These are phyloP conservation scores for Cyprinodon tularosa DNA, from an alignment of 2,113 vertebrate species.

Conservation along the genomic window DNA sequence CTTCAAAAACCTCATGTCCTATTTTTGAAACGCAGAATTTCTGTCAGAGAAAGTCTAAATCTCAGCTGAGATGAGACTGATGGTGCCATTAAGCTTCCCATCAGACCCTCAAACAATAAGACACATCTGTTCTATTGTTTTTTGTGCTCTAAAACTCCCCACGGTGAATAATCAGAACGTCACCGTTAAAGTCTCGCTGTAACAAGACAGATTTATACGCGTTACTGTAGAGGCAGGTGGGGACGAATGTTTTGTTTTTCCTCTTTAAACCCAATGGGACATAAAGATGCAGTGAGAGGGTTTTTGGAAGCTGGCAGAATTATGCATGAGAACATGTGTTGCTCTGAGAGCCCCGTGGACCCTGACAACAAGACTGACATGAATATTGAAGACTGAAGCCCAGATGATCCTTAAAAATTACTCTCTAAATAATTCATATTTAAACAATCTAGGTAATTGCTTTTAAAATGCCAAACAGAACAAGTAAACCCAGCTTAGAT, in stretches of 20 bases:
- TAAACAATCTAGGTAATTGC: neutral
- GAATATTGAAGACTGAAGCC: conserved; percentile 16
- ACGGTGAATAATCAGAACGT: neutral
- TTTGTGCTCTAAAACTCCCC: neutral
- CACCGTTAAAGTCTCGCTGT: neutral
- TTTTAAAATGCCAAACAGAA: neutral
- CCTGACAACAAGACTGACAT: conserved; percentile 26
- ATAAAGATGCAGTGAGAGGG: conserved; percentile 24
- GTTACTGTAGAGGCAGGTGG: neutral
- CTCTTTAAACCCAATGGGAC: conserved; percentile 30
- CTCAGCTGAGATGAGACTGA: neutral
- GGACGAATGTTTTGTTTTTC: conserved; percentile 27
- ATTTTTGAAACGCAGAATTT: neutral
- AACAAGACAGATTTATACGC: conserved; percentile 9
- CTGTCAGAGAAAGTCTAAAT: neutral
- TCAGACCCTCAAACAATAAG: neutral
- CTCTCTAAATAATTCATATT: neutral
- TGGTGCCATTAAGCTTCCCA: neutral
- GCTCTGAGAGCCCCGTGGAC: conserved; percentile 37
- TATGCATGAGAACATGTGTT: conserved; percentile 54
- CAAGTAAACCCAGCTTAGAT: neutral
- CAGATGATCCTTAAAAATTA: conserved; percentile 15
- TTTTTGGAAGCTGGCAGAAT: conserved; percentile 49
- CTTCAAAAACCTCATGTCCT: neutral
- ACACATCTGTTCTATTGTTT: neutral